Evolutionary conservation across 2,888 invertebrate genomes (phyloP), one percentile per base, ranked within the genome.

Genomic region (Caenorhabditis sp.): DNA sequence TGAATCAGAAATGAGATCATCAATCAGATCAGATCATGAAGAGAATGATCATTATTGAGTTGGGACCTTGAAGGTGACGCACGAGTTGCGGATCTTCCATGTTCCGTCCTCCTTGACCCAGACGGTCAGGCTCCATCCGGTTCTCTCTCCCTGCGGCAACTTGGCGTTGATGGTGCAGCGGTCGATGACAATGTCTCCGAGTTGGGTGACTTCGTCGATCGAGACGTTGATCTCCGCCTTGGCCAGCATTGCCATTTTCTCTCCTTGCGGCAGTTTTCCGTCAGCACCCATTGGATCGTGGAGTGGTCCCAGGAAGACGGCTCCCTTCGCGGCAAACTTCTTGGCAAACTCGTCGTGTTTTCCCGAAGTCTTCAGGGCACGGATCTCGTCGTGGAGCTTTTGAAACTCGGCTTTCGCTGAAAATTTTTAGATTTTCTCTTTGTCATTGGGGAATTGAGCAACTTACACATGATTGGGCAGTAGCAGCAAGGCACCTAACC

Each of bases 81-180:
- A 81, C 20, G 81, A 32, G 77, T 70, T 70, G 70, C 77, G 76
- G 67, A 81, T 77, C 68, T 81, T 81, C 81, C 81, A 81, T 20
- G 68, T 26, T 61, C 77, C 81, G 13, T 40, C 81, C 26, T 81
- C 81, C 56, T 77, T 77, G 32, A 81, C 81, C 81, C 81, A 81
- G 56, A 81, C 67, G 55, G 71, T 65, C 28, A 81, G 50, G 11
- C 58, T 62, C 81, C 81, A 81, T 77, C 81, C 81, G 28, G 47
- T 67, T 35, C 71, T 77, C 2, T 76, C 71, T 47, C 81, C 81
- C 55, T 40, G 35, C 20, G 81, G 76, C 24, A 26, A 13, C 56
- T 81, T 67, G 56, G 62, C 71, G 11, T 11, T 55, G 60, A 81
- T 32, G 24, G 77, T 62, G 61, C 67, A 71, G 1, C 81, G 76